phyloP scores from a whole-genome alignment of 2,797 vertebrate species.

The Tarsius wallacei region DNA sequence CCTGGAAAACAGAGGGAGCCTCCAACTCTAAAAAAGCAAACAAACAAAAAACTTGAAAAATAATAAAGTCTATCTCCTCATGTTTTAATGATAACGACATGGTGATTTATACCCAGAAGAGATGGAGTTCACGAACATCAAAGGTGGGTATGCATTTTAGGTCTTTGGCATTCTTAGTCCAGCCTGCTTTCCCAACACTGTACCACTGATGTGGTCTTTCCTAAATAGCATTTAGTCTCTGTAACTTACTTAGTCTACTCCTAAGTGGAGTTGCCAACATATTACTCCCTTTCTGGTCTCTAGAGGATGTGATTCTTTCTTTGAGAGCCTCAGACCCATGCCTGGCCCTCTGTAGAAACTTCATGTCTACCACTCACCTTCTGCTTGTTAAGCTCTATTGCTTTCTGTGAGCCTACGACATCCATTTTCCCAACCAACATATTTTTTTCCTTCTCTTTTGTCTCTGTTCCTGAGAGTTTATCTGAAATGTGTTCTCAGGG shows the following conservation, averaged over 20 bases:
- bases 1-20: background rate
- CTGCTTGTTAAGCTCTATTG: background rate
- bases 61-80: background rate
- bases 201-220: fast-evolving
- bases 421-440: background rate
- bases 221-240: background rate
- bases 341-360: background rate
- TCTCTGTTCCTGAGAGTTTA: conserved; percentile 52
- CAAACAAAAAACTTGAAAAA: background rate
- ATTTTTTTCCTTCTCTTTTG: conserved; percentile 66
- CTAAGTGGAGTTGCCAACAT: background rate
- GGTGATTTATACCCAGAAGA: background rate
- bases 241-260: background rate
- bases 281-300: background rate
- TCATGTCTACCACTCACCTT: background rate
- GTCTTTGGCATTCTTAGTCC: background rate
- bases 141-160: background rate
- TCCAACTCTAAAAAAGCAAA: background rate
- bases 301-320: background rate
- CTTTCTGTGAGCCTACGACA: background rate
- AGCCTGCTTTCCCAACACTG: background rate
- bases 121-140: background rate
- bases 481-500: conserved; percentile 73
- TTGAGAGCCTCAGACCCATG: background rate
- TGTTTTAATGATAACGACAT: background rate